Conservation (phyloP, 2,113 vertebrate species). For the Astatoreochromis straeleni region DNA sequence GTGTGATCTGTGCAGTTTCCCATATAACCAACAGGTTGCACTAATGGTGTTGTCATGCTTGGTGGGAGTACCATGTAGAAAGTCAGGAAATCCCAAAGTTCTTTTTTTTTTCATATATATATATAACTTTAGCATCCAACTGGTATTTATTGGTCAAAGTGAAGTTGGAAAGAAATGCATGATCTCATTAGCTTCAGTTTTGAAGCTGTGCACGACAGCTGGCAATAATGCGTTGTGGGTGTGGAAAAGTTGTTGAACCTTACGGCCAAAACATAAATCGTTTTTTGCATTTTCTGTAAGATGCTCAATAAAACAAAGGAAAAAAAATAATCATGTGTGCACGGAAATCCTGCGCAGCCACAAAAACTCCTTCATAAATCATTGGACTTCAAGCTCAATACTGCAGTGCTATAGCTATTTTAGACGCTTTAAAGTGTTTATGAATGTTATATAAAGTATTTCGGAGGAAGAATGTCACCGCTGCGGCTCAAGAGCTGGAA, state of each 20-base stretch:
- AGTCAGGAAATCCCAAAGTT: conserved; percentile 14
- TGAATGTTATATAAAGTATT: not conserved
- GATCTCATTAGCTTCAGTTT: not conserved
- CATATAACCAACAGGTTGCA: conserved; percentile 68
- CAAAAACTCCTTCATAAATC: not conserved
- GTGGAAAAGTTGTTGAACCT: not conserved
- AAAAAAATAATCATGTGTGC: not conserved
- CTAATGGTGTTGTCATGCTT: conserved; percentile 13
- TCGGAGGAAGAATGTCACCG: not conserved
- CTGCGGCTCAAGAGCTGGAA: not conserved
- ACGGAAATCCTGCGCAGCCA: not conserved
- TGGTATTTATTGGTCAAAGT: not conserved
- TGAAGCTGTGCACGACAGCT: not conserved
- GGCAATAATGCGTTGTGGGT: not conserved
- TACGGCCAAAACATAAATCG: not conserved
- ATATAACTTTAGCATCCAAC: not conserved
- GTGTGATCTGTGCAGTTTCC: conserved; percentile 49
- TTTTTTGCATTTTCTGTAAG: not conserved
- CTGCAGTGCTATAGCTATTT: not conserved
- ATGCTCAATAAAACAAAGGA: not conserved
- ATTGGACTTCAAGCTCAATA: not conserved
- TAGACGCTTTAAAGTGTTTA: not conserved
- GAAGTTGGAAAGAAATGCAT: not conserved
- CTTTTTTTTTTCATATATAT: not conserved
- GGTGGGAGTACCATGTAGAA: not conserved